phyloP scores from a whole-genome alignment of 2,113 vertebrate species.

The Coturnix japonica region DNA sequence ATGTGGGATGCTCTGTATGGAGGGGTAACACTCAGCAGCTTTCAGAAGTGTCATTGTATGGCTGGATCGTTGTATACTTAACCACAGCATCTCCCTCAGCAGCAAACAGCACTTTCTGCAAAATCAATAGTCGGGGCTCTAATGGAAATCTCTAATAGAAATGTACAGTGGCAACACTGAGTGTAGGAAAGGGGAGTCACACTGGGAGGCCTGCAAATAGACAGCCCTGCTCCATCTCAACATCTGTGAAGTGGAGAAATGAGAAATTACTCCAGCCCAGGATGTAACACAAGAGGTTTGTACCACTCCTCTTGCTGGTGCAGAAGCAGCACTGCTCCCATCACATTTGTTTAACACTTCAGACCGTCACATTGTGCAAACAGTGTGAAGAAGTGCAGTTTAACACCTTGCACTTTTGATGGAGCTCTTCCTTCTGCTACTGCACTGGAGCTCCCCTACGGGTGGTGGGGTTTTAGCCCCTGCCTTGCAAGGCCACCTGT shows the following conservation, averaged over 20 bases:
- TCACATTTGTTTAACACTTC: background rate
- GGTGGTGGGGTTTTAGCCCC: background rate
- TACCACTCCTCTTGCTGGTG: background rate
- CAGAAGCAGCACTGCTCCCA: background rate
- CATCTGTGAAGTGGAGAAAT: background rate
- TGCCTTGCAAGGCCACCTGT: background rate
- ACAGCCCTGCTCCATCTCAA: background rate
- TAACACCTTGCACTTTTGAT: background rate
- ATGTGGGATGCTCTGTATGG: accelerated
- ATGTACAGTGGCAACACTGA: background rate
- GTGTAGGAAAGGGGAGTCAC: background rate
- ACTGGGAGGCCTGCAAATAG: background rate
- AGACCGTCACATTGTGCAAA: background rate
- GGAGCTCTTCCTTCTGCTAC: background rate
- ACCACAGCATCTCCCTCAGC: background rate
- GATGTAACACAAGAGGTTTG: background rate
- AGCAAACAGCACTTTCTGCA: background rate
- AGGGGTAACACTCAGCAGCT: background rate
- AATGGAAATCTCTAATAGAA: background rate
- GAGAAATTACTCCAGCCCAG: background rate
- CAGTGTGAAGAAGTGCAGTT: accelerated
- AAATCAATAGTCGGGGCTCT: background rate
- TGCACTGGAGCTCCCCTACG: background rate
- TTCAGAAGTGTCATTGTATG: background rate
- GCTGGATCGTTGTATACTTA: background rate